A percentile compares a stretch with the other conserved stretches of the same genome.
These are phyloP conservation scores for Drosophila pegasa DNA, from an alignment of 2,888 invertebrate genomes.

Conservation along the genomic window DNA sequence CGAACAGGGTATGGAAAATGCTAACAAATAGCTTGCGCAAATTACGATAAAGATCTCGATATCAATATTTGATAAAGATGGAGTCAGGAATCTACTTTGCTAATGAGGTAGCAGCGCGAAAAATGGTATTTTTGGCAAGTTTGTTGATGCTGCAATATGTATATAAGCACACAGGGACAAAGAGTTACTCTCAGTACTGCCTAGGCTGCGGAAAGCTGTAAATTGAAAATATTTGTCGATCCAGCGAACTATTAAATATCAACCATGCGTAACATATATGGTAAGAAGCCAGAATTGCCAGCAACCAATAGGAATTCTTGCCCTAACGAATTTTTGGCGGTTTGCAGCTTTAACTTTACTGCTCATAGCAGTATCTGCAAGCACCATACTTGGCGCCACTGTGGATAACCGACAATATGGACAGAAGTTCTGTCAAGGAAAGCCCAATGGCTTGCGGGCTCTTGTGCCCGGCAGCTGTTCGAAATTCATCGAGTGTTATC, in stretches of 20 bases:
- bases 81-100: slow-evolving; percentile 44
- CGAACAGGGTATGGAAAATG: slow-evolving; percentile 8
- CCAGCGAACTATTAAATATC: slow-evolving; percentile 7
- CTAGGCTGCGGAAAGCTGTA: slow-evolving; percentile 26
- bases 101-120: slow-evolving; percentile 41
- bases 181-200: slow-evolving; percentile 33
- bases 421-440: slow-evolving; percentile 65
- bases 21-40: not conserved
- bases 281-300: slow-evolving; percentile 28
- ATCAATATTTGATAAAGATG: slow-evolving; percentile 31
- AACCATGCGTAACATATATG: slow-evolving; percentile 57
- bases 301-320: not conserved
- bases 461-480: slow-evolving; percentile 78
- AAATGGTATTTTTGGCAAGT: slow-evolving; percentile 35
- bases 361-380: slow-evolving; percentile 50
- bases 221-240: slow-evolving; percentile 17
- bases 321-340: slow-evolving; percentile 3
- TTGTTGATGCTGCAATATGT: slow-evolving; percentile 26
- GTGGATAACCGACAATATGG: slow-evolving; percentile 67
- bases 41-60: slow-evolving; percentile 49
- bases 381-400: slow-evolving; percentile 53
- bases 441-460: slow-evolving; percentile 65
- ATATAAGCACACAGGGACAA: slow-evolving; percentile 28
- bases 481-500: slow-evolving; percentile 72
- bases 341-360: slow-evolving; percentile 53